Evolutionary conservation across 2,797 vertebrate species (phyloP).

Genomic region (Diplodus puntazzo): DNA sequence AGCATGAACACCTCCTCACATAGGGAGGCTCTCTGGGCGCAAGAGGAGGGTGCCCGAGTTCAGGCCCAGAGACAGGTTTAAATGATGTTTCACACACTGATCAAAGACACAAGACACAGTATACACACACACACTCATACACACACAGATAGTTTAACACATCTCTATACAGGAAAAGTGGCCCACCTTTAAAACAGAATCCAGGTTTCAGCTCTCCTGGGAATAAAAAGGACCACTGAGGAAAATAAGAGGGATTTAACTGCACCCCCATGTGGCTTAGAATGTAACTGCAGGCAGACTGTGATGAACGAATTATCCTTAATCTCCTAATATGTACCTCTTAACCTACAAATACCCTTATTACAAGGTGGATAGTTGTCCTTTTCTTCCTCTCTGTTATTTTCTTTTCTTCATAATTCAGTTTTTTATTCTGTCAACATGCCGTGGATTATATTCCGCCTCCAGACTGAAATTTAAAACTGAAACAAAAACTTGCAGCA

Average conservation of each 20-base stretch:
- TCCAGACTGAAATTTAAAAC: slow-evolving; percentile 32
- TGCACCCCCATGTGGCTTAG: slow-evolving; percentile 67
- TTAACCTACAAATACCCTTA: slow-evolving; percentile 11
- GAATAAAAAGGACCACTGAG: background rate
- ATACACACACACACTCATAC: background rate
- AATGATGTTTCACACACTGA: slow-evolving; percentile 21
- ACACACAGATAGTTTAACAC: background rate
- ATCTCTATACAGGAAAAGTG: background rate
- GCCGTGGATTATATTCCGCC: slow-evolving; percentile 15
- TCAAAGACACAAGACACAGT: background rate
- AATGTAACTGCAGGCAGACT: slow-evolving; percentile 34
- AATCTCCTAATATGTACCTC: background rate
- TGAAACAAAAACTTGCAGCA: slow-evolving; percentile 1
- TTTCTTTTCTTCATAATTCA: slow-evolving; percentile 16
- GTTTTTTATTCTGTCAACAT: slow-evolving; percentile 15
- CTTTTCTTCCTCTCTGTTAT: slow-evolving; percentile 16
- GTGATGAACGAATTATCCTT: background rate
- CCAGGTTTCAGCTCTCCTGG: slow-evolving; percentile 9
- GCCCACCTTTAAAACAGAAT: slow-evolving; percentile 11
- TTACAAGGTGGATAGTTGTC: background rate
- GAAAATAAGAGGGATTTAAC: slow-evolving; percentile 37
- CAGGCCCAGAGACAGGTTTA: slow-evolving; percentile 83
- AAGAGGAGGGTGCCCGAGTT: slow-evolving; percentile 80
- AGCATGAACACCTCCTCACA: slow-evolving; percentile 84
- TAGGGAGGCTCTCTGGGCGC: slow-evolving; percentile 83